Percentiles rank a stretch among this genome's conserved stretches.
Conservation (phyloP, 2,797 vertebrate genomes). For the Denticeps clupeoides region DNA sequence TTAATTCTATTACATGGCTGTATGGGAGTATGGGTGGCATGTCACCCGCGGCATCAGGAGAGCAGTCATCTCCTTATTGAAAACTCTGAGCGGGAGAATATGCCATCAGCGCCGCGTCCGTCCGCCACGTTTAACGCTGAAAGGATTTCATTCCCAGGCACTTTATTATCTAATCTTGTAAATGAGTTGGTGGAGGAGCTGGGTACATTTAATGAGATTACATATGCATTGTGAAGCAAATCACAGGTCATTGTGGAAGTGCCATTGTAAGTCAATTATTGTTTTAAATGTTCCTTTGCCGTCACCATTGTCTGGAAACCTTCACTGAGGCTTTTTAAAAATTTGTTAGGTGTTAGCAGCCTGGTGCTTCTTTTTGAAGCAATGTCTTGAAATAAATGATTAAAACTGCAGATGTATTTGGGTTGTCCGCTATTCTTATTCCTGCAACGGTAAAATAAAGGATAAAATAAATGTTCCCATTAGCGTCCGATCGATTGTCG, state of each 20-base stretch:
- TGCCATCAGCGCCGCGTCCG: constrained; percentile 2
- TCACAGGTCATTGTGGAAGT: constrained; percentile 55
- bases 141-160: constrained; percentile 49
- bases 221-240: constrained; percentile 57
- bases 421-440: too few relatives aligned
- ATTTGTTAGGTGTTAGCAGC: too few relatives aligned
- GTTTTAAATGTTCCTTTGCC: constrained; percentile 49
- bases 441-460: too few relatives aligned
- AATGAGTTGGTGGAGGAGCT: constrained; percentile 61
- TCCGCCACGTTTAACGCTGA: constrained; percentile 39
- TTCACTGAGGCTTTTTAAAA: constrained; percentile 41
- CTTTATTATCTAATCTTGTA: constrained; percentile 64
- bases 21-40: constrained; percentile 1
- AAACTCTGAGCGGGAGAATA: background rate
- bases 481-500: too few relatives aligned
- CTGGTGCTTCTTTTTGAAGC: too few relatives aligned
- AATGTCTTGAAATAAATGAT: too few relatives aligned
- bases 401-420: too few relatives aligned
- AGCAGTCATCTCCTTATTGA: too few relatives aligned
- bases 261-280: constrained; percentile 55
- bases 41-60: too few relatives aligned
- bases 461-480: too few relatives aligned
- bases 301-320: constrained; percentile 32
- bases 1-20: too few relatives aligned
- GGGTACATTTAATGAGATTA: constrained; percentile 67